These are phyloP conservation scores for Caenorhabditis macrosperma DNA, from an alignment of 2,888 invertebrate genomes.

Conservation along the genomic window DNA sequence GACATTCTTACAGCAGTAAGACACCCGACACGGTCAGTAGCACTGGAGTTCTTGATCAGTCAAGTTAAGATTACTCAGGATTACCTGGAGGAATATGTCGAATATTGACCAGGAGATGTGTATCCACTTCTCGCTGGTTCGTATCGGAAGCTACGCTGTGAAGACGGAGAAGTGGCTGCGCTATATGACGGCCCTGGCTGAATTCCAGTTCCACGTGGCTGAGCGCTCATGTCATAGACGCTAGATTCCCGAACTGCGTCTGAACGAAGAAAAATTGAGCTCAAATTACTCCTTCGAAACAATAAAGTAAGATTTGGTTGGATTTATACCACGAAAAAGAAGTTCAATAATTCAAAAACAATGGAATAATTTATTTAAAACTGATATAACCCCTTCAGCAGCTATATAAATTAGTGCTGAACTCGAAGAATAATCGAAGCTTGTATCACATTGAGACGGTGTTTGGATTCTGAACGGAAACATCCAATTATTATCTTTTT, in stretches of 20 bases:
- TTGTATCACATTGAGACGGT: slow-evolving; percentile 22
- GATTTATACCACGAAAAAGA: neutral
- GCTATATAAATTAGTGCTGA: slow-evolving; percentile 13
- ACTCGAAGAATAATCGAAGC: slow-evolving; percentile 14
- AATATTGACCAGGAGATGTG: slow-evolving; percentile 75
- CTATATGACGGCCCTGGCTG: slow-evolving; percentile 64
- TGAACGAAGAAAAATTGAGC: too few relatives aligned
- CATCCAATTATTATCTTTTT: too few relatives aligned
- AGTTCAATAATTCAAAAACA: neutral
- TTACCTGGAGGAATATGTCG: slow-evolving; percentile 65
- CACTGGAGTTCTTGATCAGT: slow-evolving; percentile 40
- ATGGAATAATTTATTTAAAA: slow-evolving; percentile 46
- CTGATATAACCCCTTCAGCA: slow-evolving; percentile 34
- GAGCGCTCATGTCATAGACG: slow-evolving; percentile 52
- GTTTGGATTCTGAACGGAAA: slow-evolving; percentile 19
- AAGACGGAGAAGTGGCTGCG: slow-evolving; percentile 49
- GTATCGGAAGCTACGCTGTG: slow-evolving; percentile 56
- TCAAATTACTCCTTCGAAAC: too few relatives aligned
- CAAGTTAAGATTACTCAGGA: neutral
- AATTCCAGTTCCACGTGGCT: slow-evolving; percentile 47
- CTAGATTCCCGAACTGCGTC: slow-evolving; percentile 13
- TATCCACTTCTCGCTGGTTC: slow-evolving; percentile 72
- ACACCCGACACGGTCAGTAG: slow-evolving; percentile 70
- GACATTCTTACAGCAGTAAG: slow-evolving; percentile 79
- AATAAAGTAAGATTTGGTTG: slow-evolving; percentile 12